These are phyloP conservation scores for Tetragnatha montana DNA, from an alignment of 2,888 invertebrate species.

Conservation along the genomic window DNA sequence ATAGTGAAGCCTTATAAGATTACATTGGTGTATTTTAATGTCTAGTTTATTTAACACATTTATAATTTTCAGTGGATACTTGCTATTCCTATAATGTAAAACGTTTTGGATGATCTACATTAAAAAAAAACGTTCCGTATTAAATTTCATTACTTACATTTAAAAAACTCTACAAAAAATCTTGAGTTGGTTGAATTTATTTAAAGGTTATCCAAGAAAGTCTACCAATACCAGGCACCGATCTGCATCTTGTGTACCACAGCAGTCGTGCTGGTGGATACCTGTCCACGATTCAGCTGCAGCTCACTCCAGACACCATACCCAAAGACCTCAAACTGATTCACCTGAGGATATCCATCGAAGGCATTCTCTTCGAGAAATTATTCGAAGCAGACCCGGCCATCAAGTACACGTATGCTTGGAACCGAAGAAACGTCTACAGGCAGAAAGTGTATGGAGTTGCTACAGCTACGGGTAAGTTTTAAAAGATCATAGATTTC, in stretches of 20 bases:
- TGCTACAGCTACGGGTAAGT: conserved; percentile 77
- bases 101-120: too few species aligned
- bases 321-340: conserved; percentile 90
- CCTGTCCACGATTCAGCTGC: conserved; percentile 92
- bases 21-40: too few species aligned
- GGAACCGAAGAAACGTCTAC: conserved; percentile 98
- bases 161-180: too few species aligned
- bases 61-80: too few species aligned
- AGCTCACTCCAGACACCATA: conserved; percentile 86
- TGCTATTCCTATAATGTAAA: too few species aligned
- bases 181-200: neutral
- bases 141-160: too few species aligned
- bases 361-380: conserved; percentile 92
- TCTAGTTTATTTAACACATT: too few species aligned
- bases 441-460: conserved; percentile 76
- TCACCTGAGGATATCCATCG: conserved; percentile 87
- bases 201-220: conserved; percentile 95
- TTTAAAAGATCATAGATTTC: neutral
- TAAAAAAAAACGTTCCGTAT: too few species aligned
- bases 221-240: conserved; percentile 93
- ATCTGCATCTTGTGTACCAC: conserved; percentile 94
- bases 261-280: conserved; percentile 96
- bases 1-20: too few species aligned
- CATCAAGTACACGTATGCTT: conserved; percentile 95
- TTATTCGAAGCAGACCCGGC: conserved; percentile 97